Evolutionary conservation across 2,888 invertebrate species (phyloP).

Genomic region (Sympetrum striolatum): DNA sequence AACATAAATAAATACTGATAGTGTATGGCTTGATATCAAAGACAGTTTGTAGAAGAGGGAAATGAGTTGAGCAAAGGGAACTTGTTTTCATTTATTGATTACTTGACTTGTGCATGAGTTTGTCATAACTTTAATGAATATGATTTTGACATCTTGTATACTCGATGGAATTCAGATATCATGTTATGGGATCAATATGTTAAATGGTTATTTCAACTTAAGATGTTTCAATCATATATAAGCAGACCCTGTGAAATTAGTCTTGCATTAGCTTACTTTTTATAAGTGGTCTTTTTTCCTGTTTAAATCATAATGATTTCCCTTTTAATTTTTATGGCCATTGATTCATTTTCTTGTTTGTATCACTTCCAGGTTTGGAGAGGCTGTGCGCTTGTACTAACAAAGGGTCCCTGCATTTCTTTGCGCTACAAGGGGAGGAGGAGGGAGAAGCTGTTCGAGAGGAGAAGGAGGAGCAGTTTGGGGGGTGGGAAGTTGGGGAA

Average conservation of each 20-base stretch:
- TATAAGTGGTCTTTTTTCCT: too few relatives aligned
- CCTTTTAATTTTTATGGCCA: neutral
- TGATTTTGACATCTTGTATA: neutral
- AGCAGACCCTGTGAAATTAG: too few relatives aligned
- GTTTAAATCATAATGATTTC: neutral
- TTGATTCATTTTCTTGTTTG: constrained; percentile 3
- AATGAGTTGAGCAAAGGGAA: too few relatives aligned
- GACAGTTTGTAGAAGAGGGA: too few relatives aligned
- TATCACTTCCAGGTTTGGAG: constrained; percentile 69
- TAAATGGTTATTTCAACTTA: too few relatives aligned
- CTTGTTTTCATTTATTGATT: too few relatives aligned
- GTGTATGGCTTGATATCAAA: too few relatives aligned
- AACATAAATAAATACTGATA: too few relatives aligned
- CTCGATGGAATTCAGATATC: neutral
- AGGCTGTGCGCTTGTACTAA: constrained; percentile 84
- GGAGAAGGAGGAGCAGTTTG: neutral
- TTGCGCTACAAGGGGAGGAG: constrained; percentile 60
- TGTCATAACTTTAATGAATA: neutral
- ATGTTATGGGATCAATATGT: neutral
- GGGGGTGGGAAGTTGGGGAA: neutral
- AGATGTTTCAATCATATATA: too few relatives aligned
- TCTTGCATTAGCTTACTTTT: too few relatives aligned
- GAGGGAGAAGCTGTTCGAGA: constrained; percentile 44
- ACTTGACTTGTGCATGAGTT: too few relatives aligned
- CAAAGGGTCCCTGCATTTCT: constrained; percentile 82